phyloP scores from a whole-genome alignment of 2,797 vertebrate species.

The Naso thynnoides region DNA sequence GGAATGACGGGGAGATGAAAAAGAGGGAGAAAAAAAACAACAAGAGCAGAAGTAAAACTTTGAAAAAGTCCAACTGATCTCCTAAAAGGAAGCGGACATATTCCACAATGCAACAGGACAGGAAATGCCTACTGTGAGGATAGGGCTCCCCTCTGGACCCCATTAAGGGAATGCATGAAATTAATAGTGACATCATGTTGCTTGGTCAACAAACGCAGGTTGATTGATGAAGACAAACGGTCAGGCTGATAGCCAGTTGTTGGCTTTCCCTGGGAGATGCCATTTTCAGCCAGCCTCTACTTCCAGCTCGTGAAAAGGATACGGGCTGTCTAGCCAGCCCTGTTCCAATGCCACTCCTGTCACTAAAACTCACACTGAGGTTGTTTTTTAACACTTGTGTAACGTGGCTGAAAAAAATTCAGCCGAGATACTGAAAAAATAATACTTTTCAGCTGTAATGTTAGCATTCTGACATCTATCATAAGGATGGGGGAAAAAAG shows the following conservation, averaged over 20 bases:
- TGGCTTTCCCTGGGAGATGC: conserved; percentile 85
- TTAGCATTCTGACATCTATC: conserved; percentile 22
- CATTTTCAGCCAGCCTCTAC: conserved; percentile 76
- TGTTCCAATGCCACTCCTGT: conserved; percentile 68
- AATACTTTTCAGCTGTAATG: conserved; percentile 38
- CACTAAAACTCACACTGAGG: conserved; percentile 69
- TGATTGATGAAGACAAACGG: conserved; percentile 92
- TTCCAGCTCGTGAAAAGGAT: conserved; percentile 82
- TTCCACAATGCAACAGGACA: conserved; percentile 84
- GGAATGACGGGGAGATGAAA: conserved; percentile 69
- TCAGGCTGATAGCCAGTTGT: conserved; percentile 87
- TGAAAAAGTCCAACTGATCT: conserved; percentile 81
- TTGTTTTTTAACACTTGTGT: conserved; percentile 66
- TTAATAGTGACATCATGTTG: conserved; percentile 91
- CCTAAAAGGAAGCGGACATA: conserved; percentile 80
- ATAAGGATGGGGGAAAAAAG: not conserved
- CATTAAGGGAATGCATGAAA: conserved; percentile 88
- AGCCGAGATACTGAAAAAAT: conserved; percentile 41
- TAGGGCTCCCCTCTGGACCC: conserved; percentile 82
- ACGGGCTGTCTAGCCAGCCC: conserved; percentile 68
- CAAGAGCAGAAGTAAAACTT: conserved; percentile 69
- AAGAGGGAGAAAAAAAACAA: conserved; percentile 59
- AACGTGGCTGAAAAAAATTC: conserved; percentile 52
- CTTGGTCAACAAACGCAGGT: conserved; percentile 89
- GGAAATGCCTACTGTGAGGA: conserved; percentile 85